A percentile compares a stretch with the other conserved stretches of the same genome.
Conservation (phyloP, 2,113 vertebrate genomes). For the Bos taurus region DNA sequence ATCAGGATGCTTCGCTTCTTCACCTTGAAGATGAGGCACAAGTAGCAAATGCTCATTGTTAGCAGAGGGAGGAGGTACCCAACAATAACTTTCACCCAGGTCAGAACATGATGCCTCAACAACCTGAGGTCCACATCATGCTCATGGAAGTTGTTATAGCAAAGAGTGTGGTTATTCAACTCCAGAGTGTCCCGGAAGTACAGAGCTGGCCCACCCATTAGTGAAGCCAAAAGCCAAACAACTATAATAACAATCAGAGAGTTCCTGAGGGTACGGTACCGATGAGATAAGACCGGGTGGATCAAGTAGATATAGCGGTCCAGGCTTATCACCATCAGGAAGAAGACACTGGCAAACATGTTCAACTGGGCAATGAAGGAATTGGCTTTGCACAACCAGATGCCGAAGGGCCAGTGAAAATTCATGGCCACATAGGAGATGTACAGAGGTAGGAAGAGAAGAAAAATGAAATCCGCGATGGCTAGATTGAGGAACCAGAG, state of each 20-base stretch:
- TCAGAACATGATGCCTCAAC: slow-evolving; percentile 85
- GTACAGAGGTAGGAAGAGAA: slow-evolving; percentile 92
- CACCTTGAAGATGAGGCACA: slow-evolving; percentile 85
- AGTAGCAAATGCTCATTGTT: slow-evolving; percentile 92
- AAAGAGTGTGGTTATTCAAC: slow-evolving; percentile 82
- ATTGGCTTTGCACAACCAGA: slow-evolving; percentile 91
- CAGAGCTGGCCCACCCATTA: slow-evolving; percentile 85
- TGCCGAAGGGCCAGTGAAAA: slow-evolving; percentile 94
- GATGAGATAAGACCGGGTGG: slow-evolving; percentile 84
- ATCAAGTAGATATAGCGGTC: slow-evolving; percentile 91
- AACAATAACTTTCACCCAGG: slow-evolving; percentile 84
- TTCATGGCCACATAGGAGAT: slow-evolving; percentile 91
- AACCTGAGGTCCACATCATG: slow-evolving; percentile 74
- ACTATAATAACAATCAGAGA: slow-evolving; percentile 79
- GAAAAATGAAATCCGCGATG: slow-evolving; percentile 93
- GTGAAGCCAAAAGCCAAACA: slow-evolving; percentile 85
- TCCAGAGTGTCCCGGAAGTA: slow-evolving; percentile 87
- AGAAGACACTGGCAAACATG: slow-evolving; percentile 98
- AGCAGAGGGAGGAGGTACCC: slow-evolving; percentile 93
- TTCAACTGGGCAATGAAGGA: slow-evolving; percentile 92
- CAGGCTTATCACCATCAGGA: slow-evolving; percentile 91
- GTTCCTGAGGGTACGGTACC: slow-evolving; percentile 77
- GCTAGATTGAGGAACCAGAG: slow-evolving; percentile 96
- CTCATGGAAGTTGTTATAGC: slow-evolving; percentile 92
- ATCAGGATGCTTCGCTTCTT: slow-evolving; percentile 78